Conservation (phyloP, 2,888 invertebrate genomes). For the Holacanthella duospinosa region DNA sequence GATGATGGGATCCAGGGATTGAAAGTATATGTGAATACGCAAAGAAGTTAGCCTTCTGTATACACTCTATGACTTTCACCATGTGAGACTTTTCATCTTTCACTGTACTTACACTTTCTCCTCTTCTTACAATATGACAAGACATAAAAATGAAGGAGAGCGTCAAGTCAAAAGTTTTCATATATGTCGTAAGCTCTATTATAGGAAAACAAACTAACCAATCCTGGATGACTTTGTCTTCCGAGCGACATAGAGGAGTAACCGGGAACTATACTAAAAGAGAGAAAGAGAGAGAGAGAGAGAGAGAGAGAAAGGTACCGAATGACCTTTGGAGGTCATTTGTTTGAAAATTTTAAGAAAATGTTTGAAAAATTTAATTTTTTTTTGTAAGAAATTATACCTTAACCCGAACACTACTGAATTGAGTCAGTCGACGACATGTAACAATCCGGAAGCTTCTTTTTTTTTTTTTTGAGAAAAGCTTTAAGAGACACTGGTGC, state of each 20-base stretch:
- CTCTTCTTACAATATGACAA: constrained; percentile 9
- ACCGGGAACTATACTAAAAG: no score
- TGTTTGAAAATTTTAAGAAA: no score
- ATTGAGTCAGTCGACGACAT: background rate
- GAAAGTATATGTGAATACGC: background rate
- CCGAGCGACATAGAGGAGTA: no score
- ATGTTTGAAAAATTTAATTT: no score
- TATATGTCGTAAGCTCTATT: background rate
- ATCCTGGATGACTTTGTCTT: no score
- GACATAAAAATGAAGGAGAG: constrained; percentile 2
- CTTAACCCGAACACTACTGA: no score
- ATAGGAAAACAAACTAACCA: background rate
- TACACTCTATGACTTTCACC: constrained; percentile 2
- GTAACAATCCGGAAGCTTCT: background rate
- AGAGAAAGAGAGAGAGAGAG: no score
- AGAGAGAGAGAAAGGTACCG: no score
- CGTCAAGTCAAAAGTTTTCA: background rate
- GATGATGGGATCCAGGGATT: background rate
- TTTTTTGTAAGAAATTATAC: no score
- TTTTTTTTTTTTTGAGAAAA: background rate
- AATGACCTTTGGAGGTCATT: no score
- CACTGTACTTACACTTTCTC: constrained; percentile 11
- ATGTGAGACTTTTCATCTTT: constrained; percentile 11
- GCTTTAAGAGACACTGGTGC: background rate
- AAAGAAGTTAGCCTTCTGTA: background rate